A percentile compares a stretch with the other conserved stretches of the same genome.
Conservation (phyloP, 2,797 vertebrate species). For the Gadopsis marmoratus region DNA sequence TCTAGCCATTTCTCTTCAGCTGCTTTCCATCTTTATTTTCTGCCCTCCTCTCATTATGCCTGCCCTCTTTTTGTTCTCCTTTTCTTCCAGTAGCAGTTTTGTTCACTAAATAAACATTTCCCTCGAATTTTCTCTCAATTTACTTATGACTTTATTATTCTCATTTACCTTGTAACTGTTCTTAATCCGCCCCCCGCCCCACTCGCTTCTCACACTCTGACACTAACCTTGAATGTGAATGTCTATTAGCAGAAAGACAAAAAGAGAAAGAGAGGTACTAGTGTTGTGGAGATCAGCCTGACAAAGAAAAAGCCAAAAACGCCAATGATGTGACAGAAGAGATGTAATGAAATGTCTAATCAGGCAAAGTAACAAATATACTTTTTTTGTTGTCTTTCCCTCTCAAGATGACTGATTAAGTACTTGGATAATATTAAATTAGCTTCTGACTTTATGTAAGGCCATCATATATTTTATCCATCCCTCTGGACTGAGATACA, state of each 20-base stretch:
- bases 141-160: neutral
- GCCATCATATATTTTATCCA: neutral
- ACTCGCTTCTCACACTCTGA: conserved; percentile 17
- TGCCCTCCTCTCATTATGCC: neutral
- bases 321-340: neutral
- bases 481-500: neutral
- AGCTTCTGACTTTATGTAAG: conserved; percentile 11
- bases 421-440: neutral
- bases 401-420: neutral
- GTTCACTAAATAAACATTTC: neutral
- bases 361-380: neutral
- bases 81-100: neutral
- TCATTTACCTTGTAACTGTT: neutral
- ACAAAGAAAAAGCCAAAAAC: neutral
- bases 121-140: neutral
- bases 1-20: neutral
- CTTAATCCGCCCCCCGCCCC: too few species aligned
- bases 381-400: neutral
- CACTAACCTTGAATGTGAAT: neutral
- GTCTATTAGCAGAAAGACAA: neutral
- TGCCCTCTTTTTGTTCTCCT: neutral
- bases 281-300: neutral
- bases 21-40: neutral
- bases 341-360: neutral
- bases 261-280: neutral